Evolutionary conservation across 1,140 invertebrate genomes (phyloP).

Genomic region (Eriocheir sinensis): DNA sequence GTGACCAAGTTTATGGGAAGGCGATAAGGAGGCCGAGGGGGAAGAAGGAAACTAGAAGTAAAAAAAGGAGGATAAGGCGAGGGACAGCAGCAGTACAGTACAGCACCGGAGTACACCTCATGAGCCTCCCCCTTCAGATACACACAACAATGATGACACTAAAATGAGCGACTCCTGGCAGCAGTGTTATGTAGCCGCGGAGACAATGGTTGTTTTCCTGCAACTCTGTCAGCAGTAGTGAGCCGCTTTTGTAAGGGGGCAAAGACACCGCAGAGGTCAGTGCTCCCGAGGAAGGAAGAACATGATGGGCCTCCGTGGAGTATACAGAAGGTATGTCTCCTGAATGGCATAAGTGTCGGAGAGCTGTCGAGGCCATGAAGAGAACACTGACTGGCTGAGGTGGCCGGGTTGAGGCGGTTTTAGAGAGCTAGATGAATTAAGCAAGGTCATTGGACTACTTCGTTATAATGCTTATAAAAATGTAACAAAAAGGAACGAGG

Average conservation of each 20-base stretch:
- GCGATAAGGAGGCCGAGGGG: not conserved
- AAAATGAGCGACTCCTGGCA: slow-evolving; percentile 46
- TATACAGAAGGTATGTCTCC: too few relatives aligned
- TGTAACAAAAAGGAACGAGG: too few relatives aligned
- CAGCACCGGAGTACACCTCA: slow-evolving; percentile 30
- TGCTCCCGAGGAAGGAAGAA: not conserved
- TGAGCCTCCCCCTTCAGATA: not conserved
- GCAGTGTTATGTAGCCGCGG: slow-evolving; percentile 58
- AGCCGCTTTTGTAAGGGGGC: slow-evolving; percentile 58
- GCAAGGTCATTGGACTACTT: too few relatives aligned
- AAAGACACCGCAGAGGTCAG: slow-evolving; percentile 4
- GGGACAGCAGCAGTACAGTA: not conserved
- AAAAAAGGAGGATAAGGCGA: not conserved
- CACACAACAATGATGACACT: slow-evolving; percentile 45
- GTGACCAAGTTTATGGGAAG: not conserved
- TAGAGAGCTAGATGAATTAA: too few relatives aligned
- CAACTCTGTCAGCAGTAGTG: slow-evolving; percentile 33
- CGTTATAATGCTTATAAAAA: too few relatives aligned
- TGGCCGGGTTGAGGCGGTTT: too few relatives aligned
- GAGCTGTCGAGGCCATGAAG: too few relatives aligned
- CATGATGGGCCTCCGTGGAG: not conserved
- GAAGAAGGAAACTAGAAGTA: not conserved
- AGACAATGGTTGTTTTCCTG: slow-evolving; percentile 54
- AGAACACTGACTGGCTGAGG: too few relatives aligned
- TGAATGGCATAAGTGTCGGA: too few relatives aligned